Evolutionary conservation across 2,888 invertebrate species (phyloP).

Genomic region (Athetis lepigone): DNA sequence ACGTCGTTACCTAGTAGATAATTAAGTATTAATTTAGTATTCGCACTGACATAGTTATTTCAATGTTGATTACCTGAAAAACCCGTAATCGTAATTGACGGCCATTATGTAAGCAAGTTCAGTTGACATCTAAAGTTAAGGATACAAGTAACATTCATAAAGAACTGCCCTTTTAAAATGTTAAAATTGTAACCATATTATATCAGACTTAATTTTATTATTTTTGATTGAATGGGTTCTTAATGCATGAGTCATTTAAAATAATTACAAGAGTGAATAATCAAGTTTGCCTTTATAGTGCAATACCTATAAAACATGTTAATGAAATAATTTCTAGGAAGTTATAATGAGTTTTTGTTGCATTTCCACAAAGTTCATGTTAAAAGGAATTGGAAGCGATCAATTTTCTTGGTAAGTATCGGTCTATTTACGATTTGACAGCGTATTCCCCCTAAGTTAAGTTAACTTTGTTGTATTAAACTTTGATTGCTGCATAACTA

Average conservation of each 20-base stretch:
- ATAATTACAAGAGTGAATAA: conserved; percentile 50
- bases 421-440: neutral
- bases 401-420: neutral
- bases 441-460: neutral
- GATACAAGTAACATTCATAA: conserved; percentile 37
- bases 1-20: neutral
- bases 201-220: conserved; percentile 38
- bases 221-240: conserved; percentile 49
- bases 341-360: conserved; percentile 22
- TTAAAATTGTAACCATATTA: too few species aligned
- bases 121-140: conserved; percentile 13
- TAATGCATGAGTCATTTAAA: conserved; percentile 50
- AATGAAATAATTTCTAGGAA: conserved; percentile 39
- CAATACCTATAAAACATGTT: conserved; percentile 11
- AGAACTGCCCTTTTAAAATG: conserved; percentile 48
- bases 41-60: conserved; percentile 20
- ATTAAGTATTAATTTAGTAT: conserved; percentile 5
- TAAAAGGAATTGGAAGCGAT: conserved; percentile 8
- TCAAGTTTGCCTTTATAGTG: conserved; percentile 35
- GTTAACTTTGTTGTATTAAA: too few species aligned
- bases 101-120: conserved; percentile 1
- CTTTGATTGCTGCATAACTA: too few species aligned
- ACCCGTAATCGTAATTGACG: conserved; percentile 13
- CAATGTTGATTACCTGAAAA: conserved; percentile 14
- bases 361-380: conserved; percentile 6